Evolutionary conservation across 53 echinoderm and acorn worm species (phyloP).

Genomic region (Holothuria scabra): DNA sequence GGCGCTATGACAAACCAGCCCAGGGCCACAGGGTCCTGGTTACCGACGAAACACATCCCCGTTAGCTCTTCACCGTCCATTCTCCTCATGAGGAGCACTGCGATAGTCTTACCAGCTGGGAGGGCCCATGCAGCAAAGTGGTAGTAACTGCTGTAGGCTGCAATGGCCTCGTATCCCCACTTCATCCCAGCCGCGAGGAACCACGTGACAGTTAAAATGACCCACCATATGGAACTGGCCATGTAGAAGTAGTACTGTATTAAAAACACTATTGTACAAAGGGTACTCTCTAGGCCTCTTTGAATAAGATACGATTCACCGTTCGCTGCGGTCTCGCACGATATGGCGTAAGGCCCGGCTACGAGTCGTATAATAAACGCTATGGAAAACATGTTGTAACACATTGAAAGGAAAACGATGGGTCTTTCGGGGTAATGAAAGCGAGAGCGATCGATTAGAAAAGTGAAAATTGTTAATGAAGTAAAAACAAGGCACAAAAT

Average conservation of each 20-base stretch:
- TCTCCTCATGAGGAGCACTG: slow-evolving; percentile 75
- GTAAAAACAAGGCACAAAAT: slow-evolving; percentile 92
- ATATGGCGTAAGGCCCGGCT: slow-evolving; percentile 76
- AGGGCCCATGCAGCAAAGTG: slow-evolving; percentile 96
- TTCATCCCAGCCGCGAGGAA: slow-evolving; percentile 98
- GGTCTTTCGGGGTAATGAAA: slow-evolving; percentile 95
- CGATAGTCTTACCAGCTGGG: slow-evolving; percentile 88
- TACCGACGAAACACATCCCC: slow-evolving; percentile 97
- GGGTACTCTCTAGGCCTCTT: slow-evolving; percentile 91
- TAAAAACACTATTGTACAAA: slow-evolving; percentile 92
- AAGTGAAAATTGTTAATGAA: slow-evolving; percentile 87
- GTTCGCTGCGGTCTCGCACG: slow-evolving; percentile 73
- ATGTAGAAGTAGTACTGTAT: slow-evolving; percentile 99
- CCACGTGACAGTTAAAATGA: slow-evolving; percentile 94
- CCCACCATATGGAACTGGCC: slow-evolving; percentile 99
- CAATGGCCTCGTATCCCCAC: slow-evolving; percentile 99
- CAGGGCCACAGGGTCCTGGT: slow-evolving; percentile 79
- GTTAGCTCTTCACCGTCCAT: slow-evolving; percentile 97
- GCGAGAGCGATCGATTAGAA: slow-evolving; percentile 89
- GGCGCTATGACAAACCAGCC: slow-evolving; percentile 90
- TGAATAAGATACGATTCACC: slow-evolving; percentile 81
- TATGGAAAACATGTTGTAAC: slow-evolving; percentile 93
- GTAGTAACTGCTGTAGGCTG: slow-evolving; percentile 96
- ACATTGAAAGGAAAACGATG: slow-evolving; percentile 95
- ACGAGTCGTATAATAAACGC: slow-evolving; percentile 86